A percentile compares a stretch with the other conserved stretches of the same genome.
Conservation (phyloP, 2,888 invertebrate species). For the Lucinisca nassula region DNA sequence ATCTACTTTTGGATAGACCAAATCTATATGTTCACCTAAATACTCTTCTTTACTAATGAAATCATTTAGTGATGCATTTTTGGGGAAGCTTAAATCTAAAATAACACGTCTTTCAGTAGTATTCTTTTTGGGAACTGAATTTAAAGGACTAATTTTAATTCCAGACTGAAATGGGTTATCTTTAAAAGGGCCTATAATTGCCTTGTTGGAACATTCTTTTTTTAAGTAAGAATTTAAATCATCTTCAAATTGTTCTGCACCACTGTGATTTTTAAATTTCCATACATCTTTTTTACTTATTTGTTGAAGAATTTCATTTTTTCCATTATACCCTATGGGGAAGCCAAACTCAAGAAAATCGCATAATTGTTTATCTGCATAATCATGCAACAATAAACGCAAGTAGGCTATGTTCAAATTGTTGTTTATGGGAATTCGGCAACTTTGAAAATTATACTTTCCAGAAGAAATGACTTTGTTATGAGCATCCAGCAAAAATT, state of each 20-base stretch:
- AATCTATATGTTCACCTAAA: neutral
- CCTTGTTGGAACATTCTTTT: neutral
- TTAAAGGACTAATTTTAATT: neutral
- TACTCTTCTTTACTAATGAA: neutral
- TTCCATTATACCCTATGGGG: neutral
- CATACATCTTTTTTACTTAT: neutral
- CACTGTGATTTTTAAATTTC: neutral
- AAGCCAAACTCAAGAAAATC: conserved; percentile 12
- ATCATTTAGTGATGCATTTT: neutral
- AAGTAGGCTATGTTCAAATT: neutral
- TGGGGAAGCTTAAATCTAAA: conserved; percentile 10
- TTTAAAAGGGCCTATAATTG: neutral
- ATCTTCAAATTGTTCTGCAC: neutral
- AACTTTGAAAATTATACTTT: neutral
- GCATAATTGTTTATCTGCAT: neutral
- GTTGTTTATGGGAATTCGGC: neutral
- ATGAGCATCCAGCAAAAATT: neutral
- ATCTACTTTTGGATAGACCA: conserved; percentile 10
- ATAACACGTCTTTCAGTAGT: neutral
- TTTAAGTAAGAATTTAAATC: neutral
- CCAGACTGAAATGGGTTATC: neutral
- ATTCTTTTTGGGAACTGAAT: neutral
- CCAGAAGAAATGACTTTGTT: neutral
- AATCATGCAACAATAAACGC: neutral
- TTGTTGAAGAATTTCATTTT: neutral